phyloP scores from a whole-genome alignment of 2,797 vertebrate genomes.

The Ciconia nigra region DNA sequence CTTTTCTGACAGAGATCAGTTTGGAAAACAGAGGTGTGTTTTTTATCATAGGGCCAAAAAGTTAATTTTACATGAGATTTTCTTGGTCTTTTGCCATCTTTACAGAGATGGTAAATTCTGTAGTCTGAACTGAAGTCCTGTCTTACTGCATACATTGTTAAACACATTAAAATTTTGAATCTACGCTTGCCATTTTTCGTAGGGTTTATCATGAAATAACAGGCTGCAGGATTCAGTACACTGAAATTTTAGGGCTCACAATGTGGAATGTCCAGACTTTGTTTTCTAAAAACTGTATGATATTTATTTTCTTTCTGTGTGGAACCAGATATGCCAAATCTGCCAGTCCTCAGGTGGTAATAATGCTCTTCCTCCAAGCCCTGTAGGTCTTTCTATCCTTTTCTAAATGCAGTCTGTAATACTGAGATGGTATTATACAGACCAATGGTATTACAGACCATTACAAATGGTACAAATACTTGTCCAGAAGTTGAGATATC shows the following conservation, averaged over 20 bases:
- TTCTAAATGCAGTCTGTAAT: background rate
- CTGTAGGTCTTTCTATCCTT: background rate
- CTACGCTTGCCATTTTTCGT: background rate
- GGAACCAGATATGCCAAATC: background rate
- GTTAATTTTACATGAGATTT: background rate
- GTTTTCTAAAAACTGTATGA: background rate
- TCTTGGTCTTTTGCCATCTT: background rate
- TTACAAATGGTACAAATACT: background rate
- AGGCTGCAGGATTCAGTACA: background rate
- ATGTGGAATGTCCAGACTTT: background rate
- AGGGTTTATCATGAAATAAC: background rate
- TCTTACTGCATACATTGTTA: background rate
- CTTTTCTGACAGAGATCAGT: background rate
- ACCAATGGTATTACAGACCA: too few species aligned
- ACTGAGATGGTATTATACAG: too few species aligned
- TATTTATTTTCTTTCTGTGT: background rate
- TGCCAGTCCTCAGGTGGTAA: background rate
- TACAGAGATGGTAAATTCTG: background rate
- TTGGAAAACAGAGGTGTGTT: background rate
- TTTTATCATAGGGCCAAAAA: background rate
- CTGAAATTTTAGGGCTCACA: background rate
- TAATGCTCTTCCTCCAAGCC: background rate
- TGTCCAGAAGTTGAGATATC: background rate
- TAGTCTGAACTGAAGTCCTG: background rate
- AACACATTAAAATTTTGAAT: background rate